Base-by-base conservation (phyloP, 1,140 invertebrate species). In the Heliconius himera region DNA sequence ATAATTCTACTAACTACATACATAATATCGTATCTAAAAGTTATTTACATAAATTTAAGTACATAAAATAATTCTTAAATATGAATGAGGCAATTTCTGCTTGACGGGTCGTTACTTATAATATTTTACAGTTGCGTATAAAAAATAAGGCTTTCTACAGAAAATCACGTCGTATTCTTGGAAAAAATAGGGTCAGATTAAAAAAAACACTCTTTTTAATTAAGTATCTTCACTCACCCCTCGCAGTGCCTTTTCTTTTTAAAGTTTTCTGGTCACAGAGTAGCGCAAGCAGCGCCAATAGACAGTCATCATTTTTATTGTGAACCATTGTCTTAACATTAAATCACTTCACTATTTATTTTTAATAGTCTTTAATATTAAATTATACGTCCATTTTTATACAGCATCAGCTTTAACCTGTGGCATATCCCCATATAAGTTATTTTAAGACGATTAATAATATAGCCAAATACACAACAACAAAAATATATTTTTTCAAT, bases 241-340 rank as follows among this genome's bases (percentile, higher is more conserved):
- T 78, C 74, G 80, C 80, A 20, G 46, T 60, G 60, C 3, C 8
- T 71, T 78, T 66, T 83, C 60, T 71, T 84, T 77, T 80, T 77
- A 73, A 77, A 73, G 84, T 77, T 54, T 83, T 84, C 83, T 90
- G 87, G 49, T 90, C 87, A 79, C 89, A 93, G 36, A 93, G 80
- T 29, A 91, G 66, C 73, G 86, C 79, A 16, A 93, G 85, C 54
- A 91, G 80, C 80, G 89, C 87, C 6, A 91, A 70, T 38, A 93
- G 82, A 82, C 91, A 93, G 73, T 93, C 91, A 73, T 83, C 79
- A 51, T 89, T 85, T 79, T 85, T 87, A n/a, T 81, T 85, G 26
- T 81, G 84, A 51, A 92, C 89, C 90, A 92, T 92, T 83, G 75
- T 89, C n/a, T 2, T 66, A 56, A 11, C 13, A 66, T 66, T 29